Evolutionary conservation across 92 coral and sea anemone species (phyloP).

Genomic region (Phenganax stokvisi): DNA sequence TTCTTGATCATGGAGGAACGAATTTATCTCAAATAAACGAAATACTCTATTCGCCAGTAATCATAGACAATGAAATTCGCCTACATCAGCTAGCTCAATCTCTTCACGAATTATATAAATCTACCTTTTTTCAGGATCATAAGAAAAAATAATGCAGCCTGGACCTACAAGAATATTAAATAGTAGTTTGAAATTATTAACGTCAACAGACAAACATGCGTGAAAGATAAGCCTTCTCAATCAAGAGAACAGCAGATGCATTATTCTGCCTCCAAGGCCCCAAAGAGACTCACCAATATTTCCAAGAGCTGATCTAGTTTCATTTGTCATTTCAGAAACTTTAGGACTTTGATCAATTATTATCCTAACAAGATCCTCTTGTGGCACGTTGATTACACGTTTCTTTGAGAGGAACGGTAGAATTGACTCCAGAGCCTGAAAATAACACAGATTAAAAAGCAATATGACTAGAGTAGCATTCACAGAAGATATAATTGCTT

Average conservation of each 20-base stretch:
- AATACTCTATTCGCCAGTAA: too few relatives aligned
- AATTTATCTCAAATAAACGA: too few relatives aligned
- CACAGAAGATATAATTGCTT: not conserved
- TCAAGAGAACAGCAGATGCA: not conserved
- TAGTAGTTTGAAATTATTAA: not conserved
- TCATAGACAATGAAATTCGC: too few relatives aligned
- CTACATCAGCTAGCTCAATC: too few relatives aligned
- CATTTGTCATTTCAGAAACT: slow-evolving; percentile 38
- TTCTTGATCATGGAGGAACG: too few relatives aligned
- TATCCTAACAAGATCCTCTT: slow-evolving; percentile 36
- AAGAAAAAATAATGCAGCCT: slow-evolving; percentile 25
- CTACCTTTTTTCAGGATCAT: slow-evolving; percentile 32
- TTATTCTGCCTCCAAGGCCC: not conserved
- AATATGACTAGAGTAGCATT: not conserved
- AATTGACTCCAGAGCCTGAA: slow-evolving; percentile 32
- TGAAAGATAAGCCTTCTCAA: not conserved
- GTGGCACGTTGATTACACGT: slow-evolving; percentile 37
- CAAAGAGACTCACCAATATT: slow-evolving; percentile 28
- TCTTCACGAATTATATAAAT: too few relatives aligned
- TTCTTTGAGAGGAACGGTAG: slow-evolving; percentile 36
- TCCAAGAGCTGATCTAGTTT: slow-evolving; percentile 31
- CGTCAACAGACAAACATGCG: not conserved
- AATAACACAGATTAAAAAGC: not conserved
- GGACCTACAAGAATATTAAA: slow-evolving; percentile 25
- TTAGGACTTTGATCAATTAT: slow-evolving; percentile 33